Evolutionary conservation across 1,140 invertebrate species (phyloP), one percentile per base, ranked within the genome.

Genomic region (Leptonema lineaticorne): DNA sequence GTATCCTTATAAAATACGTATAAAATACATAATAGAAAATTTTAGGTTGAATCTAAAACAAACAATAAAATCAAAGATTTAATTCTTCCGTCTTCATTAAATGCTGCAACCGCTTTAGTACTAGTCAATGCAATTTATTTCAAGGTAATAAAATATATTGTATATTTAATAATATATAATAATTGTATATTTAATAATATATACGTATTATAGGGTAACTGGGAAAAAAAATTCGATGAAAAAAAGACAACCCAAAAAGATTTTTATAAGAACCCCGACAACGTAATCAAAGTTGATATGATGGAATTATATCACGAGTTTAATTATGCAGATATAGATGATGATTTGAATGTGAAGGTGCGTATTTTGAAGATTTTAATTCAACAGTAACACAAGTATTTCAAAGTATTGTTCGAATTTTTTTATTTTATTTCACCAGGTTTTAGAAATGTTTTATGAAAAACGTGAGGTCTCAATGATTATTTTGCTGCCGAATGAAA

Each of bases 71-170:
- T 73, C 26, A 69, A 69, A 27, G 66, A 70, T 46, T 75, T 91
- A 18, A 79, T 92, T 53, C 69, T 78, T 20, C 63, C 77, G 74
- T 83, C 76, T 69, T 75, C 76, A 67, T 79, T 89, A 14, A 68
- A 81, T 68, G 74, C 75, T 8, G 69, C 78, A 16, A 87, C 85
- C 69, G 82, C 76, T 66, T 46, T 92, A 30, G 82, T 93, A 6
- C 77, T 93, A 2, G 78, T 91, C 1, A 93, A 93, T 80, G 90
- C 90, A 4, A 83, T 94, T 50, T 91, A 93, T 75, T 94, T 94
- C 78, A 92, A 92, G 78, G 89, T 72, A 69, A 14, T 41, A 16
- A 41, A 16, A 41, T n/a, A 41, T 11, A 20, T 56, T 63, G 24
- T 41, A 2, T n/a, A n/a, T n/a, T n/a, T n/a, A n/a, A n/a, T n/a